Conservation (phyloP, 2,113 vertebrate species). For the Ploceus nigricollis region DNA sequence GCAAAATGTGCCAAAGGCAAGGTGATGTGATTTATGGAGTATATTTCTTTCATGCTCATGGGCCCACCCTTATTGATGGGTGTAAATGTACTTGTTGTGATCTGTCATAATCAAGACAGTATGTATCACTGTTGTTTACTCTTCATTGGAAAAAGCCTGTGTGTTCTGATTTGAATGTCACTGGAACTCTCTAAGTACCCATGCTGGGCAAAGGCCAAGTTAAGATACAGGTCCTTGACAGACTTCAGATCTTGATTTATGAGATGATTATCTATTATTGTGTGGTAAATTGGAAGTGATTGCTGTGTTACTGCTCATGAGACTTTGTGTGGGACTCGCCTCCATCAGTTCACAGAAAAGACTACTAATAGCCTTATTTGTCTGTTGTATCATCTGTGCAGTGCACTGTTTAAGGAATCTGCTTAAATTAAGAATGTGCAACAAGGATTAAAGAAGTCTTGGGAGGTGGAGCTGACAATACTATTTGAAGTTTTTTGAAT, state of each 20-base stretch:
- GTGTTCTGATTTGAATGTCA: not conserved
- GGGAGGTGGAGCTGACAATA: not conserved
- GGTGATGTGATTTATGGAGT: not conserved
- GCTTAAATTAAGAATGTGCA: not conserved
- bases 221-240: not conserved
- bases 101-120: not conserved
- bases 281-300: not conserved
- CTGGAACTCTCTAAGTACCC: not conserved
- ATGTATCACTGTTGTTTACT: not conserved
- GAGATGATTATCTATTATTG: not conserved
- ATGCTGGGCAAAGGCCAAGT: not conserved
- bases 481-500: not conserved
- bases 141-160: fast-evolving
- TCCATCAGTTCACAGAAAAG: not conserved
- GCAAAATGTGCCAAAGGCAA: not conserved
- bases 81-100: not conserved
- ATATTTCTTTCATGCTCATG: not conserved
- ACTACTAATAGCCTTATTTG: not conserved
- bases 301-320: not conserved
- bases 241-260: not conserved
- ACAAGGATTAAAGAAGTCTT: not conserved
- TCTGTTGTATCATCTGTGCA: not conserved
- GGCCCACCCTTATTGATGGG: not conserved
- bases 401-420: not conserved
- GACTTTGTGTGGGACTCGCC: not conserved